Conservation (phyloP, 1,140 invertebrate genomes). For the Hylaeus volcanicus region DNA sequence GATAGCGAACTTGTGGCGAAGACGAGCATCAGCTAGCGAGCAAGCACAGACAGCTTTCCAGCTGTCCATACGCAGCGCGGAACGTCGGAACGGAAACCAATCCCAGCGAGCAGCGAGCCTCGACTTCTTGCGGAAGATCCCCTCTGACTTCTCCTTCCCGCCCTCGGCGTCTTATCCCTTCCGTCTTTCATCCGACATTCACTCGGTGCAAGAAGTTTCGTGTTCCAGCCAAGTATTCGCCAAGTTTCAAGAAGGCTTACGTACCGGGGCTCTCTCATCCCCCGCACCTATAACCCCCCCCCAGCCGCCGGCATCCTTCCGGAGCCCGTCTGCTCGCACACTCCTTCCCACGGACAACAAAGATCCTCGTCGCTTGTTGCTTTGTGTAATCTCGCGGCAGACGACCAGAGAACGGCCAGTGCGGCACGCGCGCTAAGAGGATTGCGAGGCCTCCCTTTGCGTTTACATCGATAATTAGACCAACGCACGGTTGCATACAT, state of each 20-base stretch:
- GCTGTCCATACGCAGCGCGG: slow-evolving; percentile 56
- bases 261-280: slow-evolving; percentile 14
- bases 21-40: slow-evolving; percentile 1
- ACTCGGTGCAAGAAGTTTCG: slow-evolving; percentile 65
- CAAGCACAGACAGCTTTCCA: slow-evolving; percentile 41
- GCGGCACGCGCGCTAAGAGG: slow-evolving; percentile 48
- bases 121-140: slow-evolving; percentile 45
- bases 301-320: neutral
- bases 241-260: slow-evolving; percentile 71
- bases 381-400: slow-evolving; percentile 66
- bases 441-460: slow-evolving; percentile 30
- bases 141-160: slow-evolving; percentile 31
- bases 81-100: slow-evolving; percentile 57
- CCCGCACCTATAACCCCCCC: neutral
- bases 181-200: slow-evolving; percentile 58
- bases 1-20: slow-evolving; percentile 52
- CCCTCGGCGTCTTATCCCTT: slow-evolving; percentile 54
- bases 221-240: slow-evolving; percentile 70
- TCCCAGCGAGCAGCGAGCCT: slow-evolving; percentile 33
- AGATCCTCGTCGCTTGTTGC: slow-evolving; percentile 69
- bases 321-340: slow-evolving; percentile 16
- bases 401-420: neutral
- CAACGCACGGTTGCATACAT: neutral
- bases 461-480: slow-evolving; percentile 61
- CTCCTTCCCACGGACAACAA: slow-evolving; percentile 63